Evolutionary conservation across 2,888 invertebrate species (phyloP).

Genomic region (Dicroscelio sp.): DNA sequence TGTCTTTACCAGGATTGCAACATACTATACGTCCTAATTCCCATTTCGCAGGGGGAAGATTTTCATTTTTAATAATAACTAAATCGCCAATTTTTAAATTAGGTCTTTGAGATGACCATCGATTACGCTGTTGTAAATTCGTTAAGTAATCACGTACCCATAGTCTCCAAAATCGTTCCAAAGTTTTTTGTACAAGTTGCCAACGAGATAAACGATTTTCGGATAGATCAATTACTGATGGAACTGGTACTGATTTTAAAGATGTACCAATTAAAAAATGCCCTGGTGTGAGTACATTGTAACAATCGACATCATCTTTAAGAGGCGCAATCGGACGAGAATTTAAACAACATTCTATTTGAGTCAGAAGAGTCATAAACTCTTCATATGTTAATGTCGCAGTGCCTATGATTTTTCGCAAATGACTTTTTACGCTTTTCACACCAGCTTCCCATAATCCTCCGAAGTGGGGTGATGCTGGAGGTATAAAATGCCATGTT

Average conservation of each 20-base stretch:
- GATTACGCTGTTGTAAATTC: not conserved
- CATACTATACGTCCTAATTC: not conserved
- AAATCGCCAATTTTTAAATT: not conserved
- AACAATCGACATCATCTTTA: not conserved
- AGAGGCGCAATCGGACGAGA: not conserved
- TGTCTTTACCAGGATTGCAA: not conserved
- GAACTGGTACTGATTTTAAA: not conserved
- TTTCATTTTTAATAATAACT: not conserved
- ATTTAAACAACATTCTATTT: slow-evolving; percentile 47
- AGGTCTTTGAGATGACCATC: not conserved
- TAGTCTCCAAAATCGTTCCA: not conserved
- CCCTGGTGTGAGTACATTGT: slow-evolving; percentile 5
- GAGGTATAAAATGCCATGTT: slow-evolving; percentile 64
- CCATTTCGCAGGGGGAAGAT: not conserved
- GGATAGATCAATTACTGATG: not conserved
- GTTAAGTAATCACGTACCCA: not conserved
- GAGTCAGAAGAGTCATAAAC: slow-evolving; percentile 10
- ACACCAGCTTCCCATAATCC: slow-evolving; percentile 87
- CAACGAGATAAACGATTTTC: not conserved
- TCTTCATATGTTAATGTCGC: slow-evolving; percentile 27
- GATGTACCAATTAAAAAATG: slow-evolving; percentile 67
- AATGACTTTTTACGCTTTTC: slow-evolving; percentile 83
- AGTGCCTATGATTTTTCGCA: slow-evolving; percentile 76
- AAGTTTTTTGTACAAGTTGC: not conserved
- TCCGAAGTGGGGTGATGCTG: slow-evolving; percentile 84